These are phyloP conservation scores for Gallinago paraguaiae DNA, from an alignment of 2,113 vertebrate genomes.

Conservation along the genomic window DNA sequence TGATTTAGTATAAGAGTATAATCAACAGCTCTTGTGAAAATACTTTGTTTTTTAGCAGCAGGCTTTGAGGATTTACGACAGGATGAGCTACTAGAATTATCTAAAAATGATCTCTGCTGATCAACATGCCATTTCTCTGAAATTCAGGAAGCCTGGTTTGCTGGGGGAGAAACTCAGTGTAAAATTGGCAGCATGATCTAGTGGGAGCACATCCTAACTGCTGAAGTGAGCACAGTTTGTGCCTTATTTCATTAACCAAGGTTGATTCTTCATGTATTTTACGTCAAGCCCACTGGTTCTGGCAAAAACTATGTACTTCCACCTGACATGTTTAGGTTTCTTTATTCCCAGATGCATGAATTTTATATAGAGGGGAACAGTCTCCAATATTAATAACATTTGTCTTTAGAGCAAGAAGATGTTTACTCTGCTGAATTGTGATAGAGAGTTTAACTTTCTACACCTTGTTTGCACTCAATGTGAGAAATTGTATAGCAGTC, in stretches of 20 bases:
- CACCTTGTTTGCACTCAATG: not conserved
- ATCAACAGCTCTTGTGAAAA: not conserved
- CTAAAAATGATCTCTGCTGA: not conserved
- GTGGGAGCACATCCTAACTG: not conserved
- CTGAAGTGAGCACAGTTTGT: not conserved
- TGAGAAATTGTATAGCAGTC: not conserved
- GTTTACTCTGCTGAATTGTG: not conserved
- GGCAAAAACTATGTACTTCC: not conserved
- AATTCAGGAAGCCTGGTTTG: not conserved
- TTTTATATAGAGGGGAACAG: not conserved
- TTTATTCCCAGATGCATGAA: not conserved
- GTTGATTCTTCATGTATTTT: not conserved
- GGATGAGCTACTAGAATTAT: not conserved
- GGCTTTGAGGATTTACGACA: not conserved
- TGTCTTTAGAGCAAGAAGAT: not conserved
- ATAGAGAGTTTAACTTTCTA: not conserved
- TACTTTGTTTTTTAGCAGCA: not conserved
- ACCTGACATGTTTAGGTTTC: rapidly evolving
- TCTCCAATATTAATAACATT: not conserved
- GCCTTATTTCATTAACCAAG: not conserved
- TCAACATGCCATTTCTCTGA: not conserved
- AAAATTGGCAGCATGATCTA: not conserved
- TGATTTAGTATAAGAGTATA: not conserved
- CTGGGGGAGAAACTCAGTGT: rapidly evolving
- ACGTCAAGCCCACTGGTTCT: not conserved